Conservation (phyloP, 1,140 invertebrate species). For the silkworm (Bombyx mori) region ASM3026992v2 NC_085114.1:2254001-2254500, state of each 20-base stretch:
- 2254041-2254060: slow-evolving; percentile 20
- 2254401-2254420: too few species aligned
- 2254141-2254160: slow-evolving; percentile 63
- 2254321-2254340: slow-evolving; percentile 52
- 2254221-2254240: slow-evolving; percentile 16
- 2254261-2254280: slow-evolving; percentile 39
- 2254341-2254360: neutral
- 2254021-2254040: slow-evolving; percentile 9
- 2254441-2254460: too few species aligned
- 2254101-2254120: slow-evolving; percentile 23
- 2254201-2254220: slow-evolving; percentile 8
- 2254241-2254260: slow-evolving; percentile 2
- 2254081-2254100: slow-evolving; percentile 20
- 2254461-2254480: too few species aligned
- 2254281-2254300: slow-evolving; percentile 60
- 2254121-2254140: slow-evolving; percentile 35
- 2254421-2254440: too few species aligned
- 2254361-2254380: too few species aligned
- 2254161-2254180: slow-evolving; percentile 39
- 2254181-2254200: slow-evolving; percentile 10
- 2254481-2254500: too few species aligned
- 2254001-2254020: slow-evolving; percentile 33
- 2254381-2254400: too few species aligned
- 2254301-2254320: slow-evolving; percentile 56
- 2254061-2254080: slow-evolving; percentile 26